These are phyloP conservation scores for Argopecten irradians DNA, from an alignment of 1,140 invertebrate genomes.

Conservation along the genomic window DNA sequence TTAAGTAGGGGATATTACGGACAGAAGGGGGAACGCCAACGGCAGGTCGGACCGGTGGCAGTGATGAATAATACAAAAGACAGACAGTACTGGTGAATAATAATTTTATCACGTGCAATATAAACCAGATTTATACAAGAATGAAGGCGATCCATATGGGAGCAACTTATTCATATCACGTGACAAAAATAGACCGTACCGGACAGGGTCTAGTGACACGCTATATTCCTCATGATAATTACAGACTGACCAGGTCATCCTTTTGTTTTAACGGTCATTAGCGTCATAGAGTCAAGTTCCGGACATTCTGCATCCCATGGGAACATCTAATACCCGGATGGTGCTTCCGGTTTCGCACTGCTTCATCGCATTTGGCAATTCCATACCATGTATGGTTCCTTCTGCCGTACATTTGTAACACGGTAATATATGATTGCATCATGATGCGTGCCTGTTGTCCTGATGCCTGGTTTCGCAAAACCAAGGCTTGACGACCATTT, in stretches of 20 bases:
- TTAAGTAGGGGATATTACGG: neutral
- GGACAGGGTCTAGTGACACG: neutral
- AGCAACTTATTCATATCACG: neutral
- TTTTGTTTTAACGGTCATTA: neutral
- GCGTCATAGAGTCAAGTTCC: neutral
- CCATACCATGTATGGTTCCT: neutral
- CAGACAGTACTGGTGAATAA: neutral
- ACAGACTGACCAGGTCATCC: neutral
- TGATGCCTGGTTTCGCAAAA: neutral
- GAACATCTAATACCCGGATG: neutral
- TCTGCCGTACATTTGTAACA: neutral
- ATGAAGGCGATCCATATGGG: neutral
- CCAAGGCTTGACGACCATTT: neutral
- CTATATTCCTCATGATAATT: neutral
- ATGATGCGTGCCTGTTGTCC: neutral
- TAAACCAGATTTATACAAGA: neutral
- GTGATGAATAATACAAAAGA: neutral
- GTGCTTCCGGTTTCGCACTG: neutral
- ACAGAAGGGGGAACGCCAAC: neutral
- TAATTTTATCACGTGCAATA: neutral
- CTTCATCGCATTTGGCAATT: neutral
- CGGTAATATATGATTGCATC: neutral
- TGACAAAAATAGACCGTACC: neutral
- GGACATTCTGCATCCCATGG: neutral
- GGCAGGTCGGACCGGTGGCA: neutral